phyloP scores from a whole-genome alignment of 2,797 vertebrate genomes.

The Apodemus agrarius region DNA sequence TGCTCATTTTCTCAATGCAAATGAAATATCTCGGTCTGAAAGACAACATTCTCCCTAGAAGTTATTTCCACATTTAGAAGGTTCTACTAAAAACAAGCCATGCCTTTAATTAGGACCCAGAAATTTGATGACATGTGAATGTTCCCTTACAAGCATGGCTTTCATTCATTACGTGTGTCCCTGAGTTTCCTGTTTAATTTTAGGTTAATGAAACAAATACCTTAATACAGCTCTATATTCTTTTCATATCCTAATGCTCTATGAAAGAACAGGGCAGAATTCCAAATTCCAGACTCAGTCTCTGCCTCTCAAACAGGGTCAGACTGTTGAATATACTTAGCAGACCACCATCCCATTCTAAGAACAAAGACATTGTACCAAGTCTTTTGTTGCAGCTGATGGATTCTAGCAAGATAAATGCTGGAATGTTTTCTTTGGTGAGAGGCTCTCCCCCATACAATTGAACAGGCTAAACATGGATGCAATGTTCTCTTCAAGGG shows the following conservation, averaged over 20 bases:
- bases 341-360: neutral
- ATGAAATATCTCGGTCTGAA: conserved; percentile 60
- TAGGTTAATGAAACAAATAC: conserved; percentile 78
- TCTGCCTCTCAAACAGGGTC: conserved; percentile 12
- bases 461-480: neutral
- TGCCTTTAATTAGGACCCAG: conserved; percentile 67
- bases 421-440: neutral
- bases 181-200: conserved; percentile 73
- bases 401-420: neutral
- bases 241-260: conserved; percentile 63
- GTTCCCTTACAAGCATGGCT: conserved; percentile 49
- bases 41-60: conserved; percentile 67
- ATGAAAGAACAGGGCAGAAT: conserved; percentile 69
- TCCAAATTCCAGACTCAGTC: conserved; percentile 60
- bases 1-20: conserved; percentile 58
- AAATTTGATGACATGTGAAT: conserved; percentile 53
- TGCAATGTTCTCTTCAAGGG: conserved; percentile 21
- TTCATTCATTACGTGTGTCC: conserved; percentile 70
- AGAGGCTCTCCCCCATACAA: neutral
- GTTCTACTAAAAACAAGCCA: conserved; percentile 52
- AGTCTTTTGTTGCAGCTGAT: conserved; percentile 18
- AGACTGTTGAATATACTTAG: conserved; percentile 50
- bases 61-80: conserved; percentile 66
- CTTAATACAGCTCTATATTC: conserved; percentile 39
- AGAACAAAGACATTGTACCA: conserved; percentile 64